phyloP scores from a whole-genome alignment of 2,888 invertebrate species.

The Pediacus dermestoides region DNA sequence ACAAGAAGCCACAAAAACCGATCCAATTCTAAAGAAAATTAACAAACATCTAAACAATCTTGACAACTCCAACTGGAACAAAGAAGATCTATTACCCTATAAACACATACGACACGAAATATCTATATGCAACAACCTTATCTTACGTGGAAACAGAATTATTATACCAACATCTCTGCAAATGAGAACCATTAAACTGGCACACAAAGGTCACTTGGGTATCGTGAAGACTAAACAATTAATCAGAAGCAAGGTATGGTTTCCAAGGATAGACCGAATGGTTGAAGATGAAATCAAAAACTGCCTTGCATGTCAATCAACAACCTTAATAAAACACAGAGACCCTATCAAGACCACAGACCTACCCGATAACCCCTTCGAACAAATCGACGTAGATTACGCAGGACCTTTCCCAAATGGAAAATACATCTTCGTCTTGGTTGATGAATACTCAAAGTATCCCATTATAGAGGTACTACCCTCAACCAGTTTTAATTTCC shows the following conservation, averaged over 20 bases:
- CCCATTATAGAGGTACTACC: conserved; percentile 12
- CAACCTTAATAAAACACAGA: too few species aligned
- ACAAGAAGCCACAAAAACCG: neutral
- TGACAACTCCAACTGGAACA: conserved; percentile 5
- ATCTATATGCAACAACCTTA: conserved; percentile 4
- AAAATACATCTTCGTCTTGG: conserved; percentile 12
- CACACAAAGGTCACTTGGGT: conserved; percentile 20
- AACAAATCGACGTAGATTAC: conserved; percentile 15
- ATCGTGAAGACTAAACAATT: conserved; percentile 9
- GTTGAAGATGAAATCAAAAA: too few species aligned
- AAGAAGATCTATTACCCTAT: conserved; percentile 1
- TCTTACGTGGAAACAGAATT: conserved; percentile 10
- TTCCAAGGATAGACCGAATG: conserved; percentile 5
- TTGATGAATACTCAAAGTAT: conserved; percentile 19
- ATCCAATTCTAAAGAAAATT: neutral
- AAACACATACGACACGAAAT: conserved; percentile 11
- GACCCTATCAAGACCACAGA: conserved; percentile 1
- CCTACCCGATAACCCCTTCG: conserved; percentile 9
- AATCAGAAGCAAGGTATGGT: conserved; percentile 8
- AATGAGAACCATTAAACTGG: conserved; percentile 15
- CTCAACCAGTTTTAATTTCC: conserved; percentile 14
- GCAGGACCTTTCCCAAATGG: conserved; percentile 18
- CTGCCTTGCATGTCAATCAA: too few species aligned
- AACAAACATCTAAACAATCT: too few species aligned
- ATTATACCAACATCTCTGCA: conserved; percentile 8